These are phyloP conservation scores for Platorchestia sp. DNA, from an alignment of 1,140 invertebrate genomes.

Conservation along the genomic window DNA sequence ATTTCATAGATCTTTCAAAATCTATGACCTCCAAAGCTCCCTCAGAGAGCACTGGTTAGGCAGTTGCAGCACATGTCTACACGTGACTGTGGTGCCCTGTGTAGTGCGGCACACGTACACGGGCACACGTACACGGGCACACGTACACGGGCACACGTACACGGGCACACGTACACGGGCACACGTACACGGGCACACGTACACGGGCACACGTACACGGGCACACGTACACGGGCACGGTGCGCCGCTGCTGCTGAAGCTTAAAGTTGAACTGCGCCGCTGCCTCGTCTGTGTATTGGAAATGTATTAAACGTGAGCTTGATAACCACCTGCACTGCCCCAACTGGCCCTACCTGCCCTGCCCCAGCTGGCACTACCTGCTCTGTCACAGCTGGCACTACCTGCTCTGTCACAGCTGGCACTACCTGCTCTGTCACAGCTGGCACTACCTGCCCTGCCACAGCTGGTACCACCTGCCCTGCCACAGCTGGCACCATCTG, in stretches of 20 bases:
- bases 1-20: too few relatives aligned
- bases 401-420: too few relatives aligned
- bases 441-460: too few relatives aligned
- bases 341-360: neutral
- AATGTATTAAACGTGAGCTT: neutral
- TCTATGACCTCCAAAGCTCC: too few relatives aligned
- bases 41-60: too few relatives aligned
- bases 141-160: neutral
- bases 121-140: neutral
- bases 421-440: too few relatives aligned
- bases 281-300: neutral
- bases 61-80: too few relatives aligned
- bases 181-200: neutral
- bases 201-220: neutral
- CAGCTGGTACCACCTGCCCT: too few relatives aligned
- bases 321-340: neutral
- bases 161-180: neutral
- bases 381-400: too few relatives aligned
- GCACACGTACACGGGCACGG: neutral
- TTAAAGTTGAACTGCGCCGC: conserved; percentile 26
- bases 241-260: neutral
- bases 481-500: too few relatives aligned
- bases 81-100: neutral
- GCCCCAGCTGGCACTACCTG: too few relatives aligned
- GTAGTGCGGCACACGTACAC: neutral